phyloP scores from a whole-genome alignment of 2,888 invertebrate genomes.

The Melieria crassipennis region DNA sequence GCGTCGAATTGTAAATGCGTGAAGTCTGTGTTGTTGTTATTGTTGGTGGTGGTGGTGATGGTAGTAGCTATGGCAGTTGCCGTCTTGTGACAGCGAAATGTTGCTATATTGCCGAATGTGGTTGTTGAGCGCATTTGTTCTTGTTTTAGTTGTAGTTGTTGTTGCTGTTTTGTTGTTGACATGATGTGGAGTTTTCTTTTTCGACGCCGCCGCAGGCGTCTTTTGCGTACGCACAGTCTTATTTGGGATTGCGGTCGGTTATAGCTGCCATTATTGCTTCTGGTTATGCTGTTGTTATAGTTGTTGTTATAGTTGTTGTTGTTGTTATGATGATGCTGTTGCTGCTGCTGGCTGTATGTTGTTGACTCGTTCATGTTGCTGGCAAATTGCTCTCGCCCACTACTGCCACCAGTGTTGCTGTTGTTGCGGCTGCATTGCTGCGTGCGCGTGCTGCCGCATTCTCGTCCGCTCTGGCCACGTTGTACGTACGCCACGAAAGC shows the following conservation, averaged over 20 bases:
- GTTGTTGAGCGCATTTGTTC: background rate
- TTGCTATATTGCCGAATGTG: background rate
- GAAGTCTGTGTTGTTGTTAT: too few species aligned
- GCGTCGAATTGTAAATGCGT: too few species aligned
- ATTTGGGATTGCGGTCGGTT: slow-evolving; percentile 48
- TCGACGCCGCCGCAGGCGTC: slow-evolving; percentile 59
- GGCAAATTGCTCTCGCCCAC: background rate
- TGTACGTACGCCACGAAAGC: too few species aligned
- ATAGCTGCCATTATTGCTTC: slow-evolving; percentile 31
- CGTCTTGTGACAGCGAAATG: background rate
- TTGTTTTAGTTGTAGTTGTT: slow-evolving; percentile 31
- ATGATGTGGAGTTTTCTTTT: slow-evolving; percentile 51
- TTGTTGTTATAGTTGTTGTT: slow-evolving; percentile 31
- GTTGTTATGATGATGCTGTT: slow-evolving; percentile 29
- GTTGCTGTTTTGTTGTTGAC: slow-evolving; percentile 26
- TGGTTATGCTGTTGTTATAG: slow-evolving; percentile 34
- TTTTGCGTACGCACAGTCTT: slow-evolving; percentile 62
- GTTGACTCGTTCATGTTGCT: background rate
- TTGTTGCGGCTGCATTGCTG: slow-evolving; percentile 3
- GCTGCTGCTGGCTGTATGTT: slow-evolving; percentile 15
- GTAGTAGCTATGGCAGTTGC: too few species aligned
- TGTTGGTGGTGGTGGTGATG: too few species aligned
- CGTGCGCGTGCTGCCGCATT: background rate
- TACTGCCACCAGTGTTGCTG: slow-evolving; percentile 28
- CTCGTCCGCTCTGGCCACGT: background rate